phyloP scores from a whole-genome alignment of 2,888 invertebrate genomes.

The Meteorus cinctellus region DNA sequence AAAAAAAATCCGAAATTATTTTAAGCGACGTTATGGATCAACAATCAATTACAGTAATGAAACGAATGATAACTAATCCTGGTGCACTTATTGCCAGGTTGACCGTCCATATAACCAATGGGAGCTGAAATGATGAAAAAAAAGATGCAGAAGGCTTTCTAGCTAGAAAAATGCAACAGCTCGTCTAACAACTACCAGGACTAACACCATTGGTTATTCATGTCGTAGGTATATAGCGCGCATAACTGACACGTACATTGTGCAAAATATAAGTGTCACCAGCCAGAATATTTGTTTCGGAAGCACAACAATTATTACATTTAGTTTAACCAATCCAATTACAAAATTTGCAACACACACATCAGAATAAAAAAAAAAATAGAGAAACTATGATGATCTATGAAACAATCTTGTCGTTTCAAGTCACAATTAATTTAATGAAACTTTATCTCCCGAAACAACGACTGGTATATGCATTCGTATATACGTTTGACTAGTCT shows the following conservation, averaged over 20 bases:
- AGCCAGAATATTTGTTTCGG: slow-evolving; percentile 26
- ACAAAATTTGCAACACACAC: no score
- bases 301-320: slow-evolving; percentile 34
- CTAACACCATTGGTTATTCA: slow-evolving; percentile 69
- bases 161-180: slow-evolving; percentile 72
- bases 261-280: slow-evolving; percentile 44
- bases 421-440: background rate
- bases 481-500: slow-evolving; percentile 38
- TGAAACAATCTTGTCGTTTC: slow-evolving; percentile 30
- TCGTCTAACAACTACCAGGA: slow-evolving; percentile 71
- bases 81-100: slow-evolving; percentile 27
- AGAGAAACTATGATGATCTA: background rate
- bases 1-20: no score
- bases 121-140: slow-evolving; percentile 61
- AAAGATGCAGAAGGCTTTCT: slow-evolving; percentile 70
- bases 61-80: background rate
- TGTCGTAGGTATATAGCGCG: slow-evolving; percentile 56
- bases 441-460: slow-evolving; percentile 41
- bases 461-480: slow-evolving; percentile 31
- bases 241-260: slow-evolving; percentile 60
- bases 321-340: background rate
- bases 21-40: no score
- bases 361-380: background rate
- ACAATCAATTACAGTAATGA: no score
- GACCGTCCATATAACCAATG: slow-evolving; percentile 66